These are phyloP conservation scores for Athetis lepigone DNA, from an alignment of 2,888 invertebrate genomes.

Conservation along the genomic window DNA sequence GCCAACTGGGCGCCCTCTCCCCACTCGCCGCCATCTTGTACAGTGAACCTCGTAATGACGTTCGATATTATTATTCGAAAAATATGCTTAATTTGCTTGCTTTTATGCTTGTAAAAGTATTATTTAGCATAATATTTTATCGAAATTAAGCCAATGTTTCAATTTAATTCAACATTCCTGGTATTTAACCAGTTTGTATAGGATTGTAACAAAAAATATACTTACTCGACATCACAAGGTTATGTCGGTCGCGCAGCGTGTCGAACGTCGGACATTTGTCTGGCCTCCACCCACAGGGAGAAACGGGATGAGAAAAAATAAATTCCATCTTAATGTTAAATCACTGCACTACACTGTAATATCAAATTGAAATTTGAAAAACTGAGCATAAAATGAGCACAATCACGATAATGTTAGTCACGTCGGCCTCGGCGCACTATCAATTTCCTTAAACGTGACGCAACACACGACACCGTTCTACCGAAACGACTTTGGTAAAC, in stretches of 20 bases:
- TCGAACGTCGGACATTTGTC: slow-evolving; percentile 88
- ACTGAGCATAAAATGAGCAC: slow-evolving; percentile 77
- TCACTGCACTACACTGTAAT: slow-evolving; percentile 78
- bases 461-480: slow-evolving; percentile 90
- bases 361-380: slow-evolving; percentile 73
- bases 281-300: slow-evolving; percentile 87
- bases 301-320: slow-evolving; percentile 82
- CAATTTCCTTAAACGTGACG: slow-evolving; percentile 91
- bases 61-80: slow-evolving; percentile 87
- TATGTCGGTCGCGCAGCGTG: slow-evolving; percentile 86
- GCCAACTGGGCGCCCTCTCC: slow-evolving; percentile 90
- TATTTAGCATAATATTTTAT: slow-evolving; percentile 53
- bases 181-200: slow-evolving; percentile 56
- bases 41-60: slow-evolving; percentile 87
- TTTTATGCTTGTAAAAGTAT: slow-evolving; percentile 65
- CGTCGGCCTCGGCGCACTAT: slow-evolving; percentile 89
- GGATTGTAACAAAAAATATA: slow-evolving; percentile 81
- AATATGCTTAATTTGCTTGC: slow-evolving; percentile 74
- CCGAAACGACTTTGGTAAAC: slow-evolving; percentile 91
- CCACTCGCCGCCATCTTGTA: slow-evolving; percentile 90
- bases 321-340: slow-evolving; percentile 78
- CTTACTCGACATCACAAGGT: slow-evolving; percentile 88
- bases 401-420: slow-evolving; percentile 87
- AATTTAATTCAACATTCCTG: slow-evolving; percentile 43
- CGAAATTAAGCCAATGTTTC: slow-evolving; percentile 40